Evolutionary conservation across 2,888 invertebrate genomes (phyloP), one percentile per base, ranked within the genome.

Genomic region (Callyntrura sp.): DNA sequence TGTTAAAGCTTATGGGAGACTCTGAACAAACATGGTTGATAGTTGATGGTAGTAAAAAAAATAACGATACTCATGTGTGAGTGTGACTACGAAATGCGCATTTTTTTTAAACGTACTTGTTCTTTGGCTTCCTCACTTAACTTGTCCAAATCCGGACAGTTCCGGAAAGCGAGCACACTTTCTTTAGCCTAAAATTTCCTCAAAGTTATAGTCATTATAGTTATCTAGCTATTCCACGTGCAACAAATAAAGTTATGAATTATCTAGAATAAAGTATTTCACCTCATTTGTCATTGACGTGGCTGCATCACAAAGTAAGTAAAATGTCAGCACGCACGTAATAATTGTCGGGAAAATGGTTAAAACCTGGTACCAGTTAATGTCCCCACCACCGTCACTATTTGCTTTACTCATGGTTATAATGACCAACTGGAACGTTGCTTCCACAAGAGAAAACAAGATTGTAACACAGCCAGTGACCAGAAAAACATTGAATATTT

Each of bases 231-330:
- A n/a, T n/a, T n/a, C n/a, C n/a, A n/a, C n/a, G n/a, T n/a, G n/a
- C n/a, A n/a, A n/a, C n/a, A n/a, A n/a, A n/a, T n/a, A n/a, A n/a
- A n/a, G n/a, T n/a, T n/a, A n/a, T n/a, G n/a, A n/a, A n/a, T n/a
- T n/a, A n/a, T n/a, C n/a, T n/a, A n/a, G n/a, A n/a, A n/a, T n/a
- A n/a, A n/a, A n/a, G n/a, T n/a, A n/a, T n/a, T n/a, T 79, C 45
- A 82, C 82, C 55, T 84, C 68, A 51, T 84, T 68, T 65, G 83
- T 68, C 83, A 84, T 68, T 6, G 83, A 48, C 14, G 83, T 70
- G 0, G 68, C 68, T 20, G 68, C 68, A 55, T 84, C 83, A 51
- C 83, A 84, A 48, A 84, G 48, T 70, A 84, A n/a, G n/a, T 68
- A 84, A 23, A 84, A 84, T 28, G 48, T 70, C 6, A 84, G n/a